Base-by-base conservation (phyloP, 2,113 vertebrate genomes). In the Morone chrysops region DNA sequence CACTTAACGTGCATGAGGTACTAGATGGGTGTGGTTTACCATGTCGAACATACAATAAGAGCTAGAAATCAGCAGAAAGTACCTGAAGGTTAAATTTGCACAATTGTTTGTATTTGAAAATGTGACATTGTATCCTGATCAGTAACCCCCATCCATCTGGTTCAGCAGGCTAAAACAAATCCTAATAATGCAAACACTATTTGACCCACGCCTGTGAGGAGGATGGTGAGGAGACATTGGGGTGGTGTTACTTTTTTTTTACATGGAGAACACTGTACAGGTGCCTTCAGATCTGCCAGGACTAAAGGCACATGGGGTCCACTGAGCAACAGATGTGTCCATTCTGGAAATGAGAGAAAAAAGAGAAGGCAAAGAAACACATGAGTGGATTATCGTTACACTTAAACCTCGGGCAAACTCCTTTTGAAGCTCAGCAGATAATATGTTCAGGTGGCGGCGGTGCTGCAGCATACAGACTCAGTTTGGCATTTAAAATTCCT, bases 221-320 rank as follows among this genome's bases (percentile, higher is more conserved):
- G 89, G 84, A 84, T 69, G 16, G 92, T 91, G 88, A 84, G 78
- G 84, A 88, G 85, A 92, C 86, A 78, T 14, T 22, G 48, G 47
- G 84, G 82, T 69, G 83, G 79, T 84, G 88, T 80, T 81, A 61
- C 78, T 76, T 75, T 86, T 74, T 84, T 87, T 92, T 80, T 90
- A 90, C 93, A 94, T 91, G 90, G 89, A 92, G 88, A 94, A 92
- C 78, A 84, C 93, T 94, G 92, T 95, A 96, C 94, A 95, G 87
- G 86, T 84, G 87, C 93, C 93, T 93, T 94, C 89, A 82, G 90
- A 31, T 87, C 89, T 87, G 96, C 95, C 96, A 91, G 82, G 95
- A 97, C 97, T 99, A 98, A 97, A 99, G 98, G 96, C 98, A 99
- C 96, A 97, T 96, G 94, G 98, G 98, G 90, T 99, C 97, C 96